phyloP scores from a whole-genome alignment of 2,113 vertebrate species.

The Chunga burmeisteri region DNA sequence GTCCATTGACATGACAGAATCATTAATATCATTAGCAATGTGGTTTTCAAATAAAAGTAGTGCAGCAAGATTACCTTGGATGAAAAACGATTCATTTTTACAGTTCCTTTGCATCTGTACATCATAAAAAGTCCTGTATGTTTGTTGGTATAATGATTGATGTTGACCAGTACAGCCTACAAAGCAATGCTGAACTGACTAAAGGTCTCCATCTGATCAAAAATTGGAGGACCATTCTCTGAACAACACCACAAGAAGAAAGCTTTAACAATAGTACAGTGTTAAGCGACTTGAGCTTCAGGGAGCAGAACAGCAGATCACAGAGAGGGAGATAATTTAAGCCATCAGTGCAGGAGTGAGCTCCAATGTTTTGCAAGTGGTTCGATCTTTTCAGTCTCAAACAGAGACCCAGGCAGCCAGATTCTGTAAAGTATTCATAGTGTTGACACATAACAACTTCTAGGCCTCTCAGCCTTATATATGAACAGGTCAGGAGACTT shows the following conservation, averaged over 20 bases:
- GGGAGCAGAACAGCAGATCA: not conserved
- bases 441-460: not conserved
- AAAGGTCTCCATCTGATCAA: not conserved
- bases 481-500: not conserved
- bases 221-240: not conserved
- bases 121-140: not conserved
- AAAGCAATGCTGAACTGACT: not conserved
- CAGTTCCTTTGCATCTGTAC: not conserved
- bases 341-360: not conserved
- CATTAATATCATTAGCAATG: not conserved
- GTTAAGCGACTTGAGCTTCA: not conserved
- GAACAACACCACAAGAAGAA: not conserved
- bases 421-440: not conserved
- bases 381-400: not conserved
- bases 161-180: not conserved
- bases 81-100: not conserved
- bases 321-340: not conserved
- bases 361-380: not conserved
- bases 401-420: not conserved
- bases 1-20: not conserved
- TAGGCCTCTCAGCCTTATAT: not conserved
- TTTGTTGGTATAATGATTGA: not conserved
- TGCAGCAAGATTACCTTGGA: not conserved
- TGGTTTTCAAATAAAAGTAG: not conserved
- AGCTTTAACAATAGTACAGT: not conserved